Evolutionary conservation across 2,113 vertebrate species (phyloP).

Genomic region (Orientallactaga bullata): DNA sequence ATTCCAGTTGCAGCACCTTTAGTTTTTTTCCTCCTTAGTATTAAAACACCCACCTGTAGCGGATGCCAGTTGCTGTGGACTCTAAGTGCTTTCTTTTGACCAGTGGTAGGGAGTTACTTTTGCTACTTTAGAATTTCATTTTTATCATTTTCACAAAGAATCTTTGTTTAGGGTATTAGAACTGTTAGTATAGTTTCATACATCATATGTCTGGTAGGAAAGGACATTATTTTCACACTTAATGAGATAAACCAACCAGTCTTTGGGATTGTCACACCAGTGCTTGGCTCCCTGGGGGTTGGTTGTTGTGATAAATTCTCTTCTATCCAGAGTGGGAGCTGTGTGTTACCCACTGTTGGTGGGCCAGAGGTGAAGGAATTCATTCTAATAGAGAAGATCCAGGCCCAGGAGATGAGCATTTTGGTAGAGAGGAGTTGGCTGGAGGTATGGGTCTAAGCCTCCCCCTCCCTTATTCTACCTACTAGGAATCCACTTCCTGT

Average conservation of each 20-base stretch:
- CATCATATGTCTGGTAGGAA: not conserved
- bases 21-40: not conserved
- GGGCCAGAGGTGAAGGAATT: not conserved
- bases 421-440: not conserved
- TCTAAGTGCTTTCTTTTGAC: not conserved
- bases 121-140: not conserved
- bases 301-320: not conserved
- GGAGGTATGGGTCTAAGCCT: too few species aligned
- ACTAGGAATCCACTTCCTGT: not conserved
- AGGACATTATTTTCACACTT: not conserved
- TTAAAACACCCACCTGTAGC: rapidly evolving
- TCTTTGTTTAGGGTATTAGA: not conserved
- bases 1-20: not conserved
- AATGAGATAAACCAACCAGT: not conserved
- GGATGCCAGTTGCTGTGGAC: too few species aligned
- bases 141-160: not conserved
- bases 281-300: not conserved
- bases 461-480: not conserved
- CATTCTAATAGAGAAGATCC: not conserved
- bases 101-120: not conserved
- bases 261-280: not conserved
- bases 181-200: not conserved
- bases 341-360: not conserved
- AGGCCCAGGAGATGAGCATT: not conserved
- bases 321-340: not conserved